These are phyloP conservation scores for Unio delphinus DNA, from an alignment of 2,888 invertebrate species.

Conservation along the genomic window DNA sequence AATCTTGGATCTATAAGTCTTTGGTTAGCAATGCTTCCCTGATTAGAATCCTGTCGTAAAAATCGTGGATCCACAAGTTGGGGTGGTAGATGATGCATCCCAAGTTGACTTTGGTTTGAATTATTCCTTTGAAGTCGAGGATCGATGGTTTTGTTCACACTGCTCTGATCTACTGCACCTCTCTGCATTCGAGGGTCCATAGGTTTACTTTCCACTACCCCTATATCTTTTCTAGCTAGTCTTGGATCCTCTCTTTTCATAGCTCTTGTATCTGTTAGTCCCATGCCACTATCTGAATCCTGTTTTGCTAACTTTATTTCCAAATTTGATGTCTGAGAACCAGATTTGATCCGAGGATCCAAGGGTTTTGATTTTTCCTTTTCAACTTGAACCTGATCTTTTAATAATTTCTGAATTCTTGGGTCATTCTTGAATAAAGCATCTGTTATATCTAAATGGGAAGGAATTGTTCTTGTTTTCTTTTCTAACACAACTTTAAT, in stretches of 20 bases:
- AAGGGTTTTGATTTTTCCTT: conserved; percentile 23
- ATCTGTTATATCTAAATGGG: conserved; percentile 45
- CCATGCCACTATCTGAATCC: background rate
- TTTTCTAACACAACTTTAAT: conserved; percentile 30
- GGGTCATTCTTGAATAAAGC: conserved; percentile 54
- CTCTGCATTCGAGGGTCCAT: conserved; percentile 28
- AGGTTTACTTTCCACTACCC: conserved; percentile 16
- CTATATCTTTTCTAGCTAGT: conserved; percentile 22
- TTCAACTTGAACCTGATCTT: conserved; percentile 30
- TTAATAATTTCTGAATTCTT: conserved; percentile 51
- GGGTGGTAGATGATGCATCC: conserved; percentile 30
- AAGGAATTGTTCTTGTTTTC: conserved; percentile 35
- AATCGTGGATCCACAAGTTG: conserved; percentile 38
- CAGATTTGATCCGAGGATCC: conserved; percentile 23
- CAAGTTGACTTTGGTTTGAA: conserved; percentile 9
- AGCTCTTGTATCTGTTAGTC: conserved; percentile 17
- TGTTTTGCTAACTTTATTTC: conserved; percentile 16
- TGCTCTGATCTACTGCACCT: conserved; percentile 12
- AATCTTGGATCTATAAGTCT: conserved; percentile 23
- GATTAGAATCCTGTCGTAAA: conserved; percentile 30
- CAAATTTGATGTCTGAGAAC: conserved; percentile 1
- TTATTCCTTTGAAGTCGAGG: conserved; percentile 6
- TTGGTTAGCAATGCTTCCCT: conserved; percentile 9
- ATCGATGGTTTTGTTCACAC: too few relatives aligned
- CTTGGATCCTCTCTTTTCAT: conserved; percentile 22